Percentiles rank a stretch among this genome's conserved stretches.
Evolutionary conservation across 2,888 invertebrate genomes (phyloP).

Genomic region (Criorhina ranunculi): DNA sequence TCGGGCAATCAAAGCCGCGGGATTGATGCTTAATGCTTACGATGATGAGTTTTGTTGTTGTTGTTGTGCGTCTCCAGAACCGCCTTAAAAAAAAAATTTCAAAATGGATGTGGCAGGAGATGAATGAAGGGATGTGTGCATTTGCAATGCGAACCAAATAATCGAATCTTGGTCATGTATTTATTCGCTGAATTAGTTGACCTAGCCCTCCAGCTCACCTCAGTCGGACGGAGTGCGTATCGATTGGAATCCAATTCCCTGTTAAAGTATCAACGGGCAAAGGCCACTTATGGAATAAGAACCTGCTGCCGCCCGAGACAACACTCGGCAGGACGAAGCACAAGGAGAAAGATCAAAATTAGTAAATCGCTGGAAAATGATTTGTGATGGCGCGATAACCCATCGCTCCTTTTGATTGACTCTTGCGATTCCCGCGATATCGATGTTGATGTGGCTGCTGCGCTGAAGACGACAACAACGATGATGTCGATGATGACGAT

Average conservation of each 20-base stretch:
- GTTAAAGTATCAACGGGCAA: constrained; percentile 25
- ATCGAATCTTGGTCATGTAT: constrained; percentile 74
- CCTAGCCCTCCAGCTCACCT: constrained; percentile 25
- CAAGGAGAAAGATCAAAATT: constrained; percentile 57
- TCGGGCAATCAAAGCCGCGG: constrained; percentile 68
- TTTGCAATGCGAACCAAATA: constrained; percentile 72
- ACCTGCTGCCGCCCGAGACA: constrained; percentile 56
- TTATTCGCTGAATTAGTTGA: constrained; percentile 75
- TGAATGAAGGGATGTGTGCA: constrained; percentile 29
- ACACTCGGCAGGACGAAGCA: not conserved
- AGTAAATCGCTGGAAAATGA: constrained; percentile 77
- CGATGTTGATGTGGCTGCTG: constrained; percentile 72
- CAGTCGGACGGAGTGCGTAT: constrained; percentile 53
- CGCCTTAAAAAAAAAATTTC: constrained; percentile 53
- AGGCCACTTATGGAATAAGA: constrained; percentile 59
- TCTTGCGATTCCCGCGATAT: constrained; percentile 67
- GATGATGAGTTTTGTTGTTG: constrained; percentile 42
- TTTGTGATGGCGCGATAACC: constrained; percentile 77
- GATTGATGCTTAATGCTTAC: constrained; percentile 68
- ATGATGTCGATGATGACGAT: constrained; percentile 62
- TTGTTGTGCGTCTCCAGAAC: constrained; percentile 48
- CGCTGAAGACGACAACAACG: constrained; percentile 22
- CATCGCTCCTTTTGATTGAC: constrained; percentile 76
- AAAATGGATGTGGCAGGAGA: constrained; percentile 34
- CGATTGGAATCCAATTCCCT: constrained; percentile 69